A percentile compares a stretch with the other conserved stretches of the same genome.
phyloP scores from a whole-genome alignment of 2,797 vertebrate genomes.

The Betta splendens region DNA sequence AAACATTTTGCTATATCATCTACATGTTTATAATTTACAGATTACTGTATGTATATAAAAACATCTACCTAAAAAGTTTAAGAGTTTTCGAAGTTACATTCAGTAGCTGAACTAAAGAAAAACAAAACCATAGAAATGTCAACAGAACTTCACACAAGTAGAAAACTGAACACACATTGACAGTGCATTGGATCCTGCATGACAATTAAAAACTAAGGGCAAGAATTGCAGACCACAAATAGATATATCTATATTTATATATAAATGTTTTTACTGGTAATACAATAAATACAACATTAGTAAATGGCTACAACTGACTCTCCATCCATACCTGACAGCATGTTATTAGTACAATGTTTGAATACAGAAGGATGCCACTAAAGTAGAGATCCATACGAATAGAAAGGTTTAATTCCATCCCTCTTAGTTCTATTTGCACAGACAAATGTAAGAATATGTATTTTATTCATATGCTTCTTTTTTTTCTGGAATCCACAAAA shows the following conservation, averaged over 20 bases:
- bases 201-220: constrained; percentile 71
- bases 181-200: constrained; percentile 75
- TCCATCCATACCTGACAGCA: constrained; percentile 77
- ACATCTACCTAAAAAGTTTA: constrained; percentile 81
- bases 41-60: no score
- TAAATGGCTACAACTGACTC: constrained; percentile 82
- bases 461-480: constrained; percentile 9
- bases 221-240: constrained; percentile 83
- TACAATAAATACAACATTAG: constrained; percentile 85
- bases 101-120: constrained; percentile 79
- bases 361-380: constrained; percentile 81
- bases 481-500: constrained; percentile 36
- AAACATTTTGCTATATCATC: no score
- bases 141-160: constrained; percentile 74
- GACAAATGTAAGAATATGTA: not conserved
- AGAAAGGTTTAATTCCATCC: constrained; percentile 67
- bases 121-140: constrained; percentile 63
- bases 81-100: constrained; percentile 81
- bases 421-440: constrained; percentile 9
- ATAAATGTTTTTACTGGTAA: constrained; percentile 80
- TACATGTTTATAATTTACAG: no score
- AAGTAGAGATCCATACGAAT: constrained; percentile 79
- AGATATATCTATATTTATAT: constrained; percentile 80
- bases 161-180: constrained; percentile 73
- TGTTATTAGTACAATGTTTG: constrained; percentile 83